These are phyloP conservation scores for Caenorhabditis afra DNA, from an alignment of 2,888 invertebrate genomes.

Conservation along the genomic window DNA sequence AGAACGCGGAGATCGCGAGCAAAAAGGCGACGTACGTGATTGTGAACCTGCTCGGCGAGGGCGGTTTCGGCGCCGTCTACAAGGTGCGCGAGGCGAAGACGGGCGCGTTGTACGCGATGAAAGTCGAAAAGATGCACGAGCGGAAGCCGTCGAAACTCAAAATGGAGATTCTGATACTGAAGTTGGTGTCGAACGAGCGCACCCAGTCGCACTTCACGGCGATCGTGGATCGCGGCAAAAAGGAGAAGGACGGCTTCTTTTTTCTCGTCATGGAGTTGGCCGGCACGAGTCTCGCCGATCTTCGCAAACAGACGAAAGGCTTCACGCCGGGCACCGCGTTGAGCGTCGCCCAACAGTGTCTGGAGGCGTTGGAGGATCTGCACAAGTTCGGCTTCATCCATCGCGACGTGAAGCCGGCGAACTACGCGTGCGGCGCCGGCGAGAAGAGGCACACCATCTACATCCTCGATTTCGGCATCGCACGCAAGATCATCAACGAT, in stretches of 20 bases:
- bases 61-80: slow-evolving; percentile 74
- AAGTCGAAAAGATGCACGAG: slow-evolving; percentile 74
- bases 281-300: slow-evolving; percentile 71
- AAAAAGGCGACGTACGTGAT: slow-evolving; percentile 65
- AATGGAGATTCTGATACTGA: slow-evolving; percentile 75
- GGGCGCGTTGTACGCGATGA: slow-evolving; percentile 71
- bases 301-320: slow-evolving; percentile 63
- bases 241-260: slow-evolving; percentile 66
- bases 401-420: slow-evolving; percentile 75
- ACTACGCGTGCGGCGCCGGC: slow-evolving; percentile 71
- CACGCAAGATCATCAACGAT: slow-evolving; percentile 70
- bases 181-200: slow-evolving; percentile 64
- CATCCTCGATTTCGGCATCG: slow-evolving; percentile 77
- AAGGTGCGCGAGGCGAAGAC: slow-evolving; percentile 60
- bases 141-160: slow-evolving; percentile 74
- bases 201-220: slow-evolving; percentile 69
- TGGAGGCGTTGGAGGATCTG: slow-evolving; percentile 76
- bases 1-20: slow-evolving; percentile 40
- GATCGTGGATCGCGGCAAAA: slow-evolving; percentile 73
- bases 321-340: slow-evolving; percentile 72
- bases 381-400: slow-evolving; percentile 77
- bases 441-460: slow-evolving; percentile 64
- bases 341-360: slow-evolving; percentile 69
- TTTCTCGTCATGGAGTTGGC: slow-evolving; percentile 75
- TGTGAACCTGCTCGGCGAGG: slow-evolving; percentile 70